A percentile compares a stretch with the other conserved stretches of the same genome.
phyloP scores from a whole-genome alignment of 2,797 vertebrate species.

The Chaetophractus vellerosus region DNA sequence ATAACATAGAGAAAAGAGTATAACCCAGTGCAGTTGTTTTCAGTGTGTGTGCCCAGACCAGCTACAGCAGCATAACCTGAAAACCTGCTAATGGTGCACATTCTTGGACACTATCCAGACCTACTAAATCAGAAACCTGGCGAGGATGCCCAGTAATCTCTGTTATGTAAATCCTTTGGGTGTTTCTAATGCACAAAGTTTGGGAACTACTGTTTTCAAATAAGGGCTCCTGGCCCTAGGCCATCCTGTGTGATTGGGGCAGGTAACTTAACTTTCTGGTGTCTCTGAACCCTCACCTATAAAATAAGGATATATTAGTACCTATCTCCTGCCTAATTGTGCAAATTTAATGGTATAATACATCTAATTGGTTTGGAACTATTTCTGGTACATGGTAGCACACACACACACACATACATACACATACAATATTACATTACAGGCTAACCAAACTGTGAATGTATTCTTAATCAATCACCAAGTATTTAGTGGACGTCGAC shows the following conservation, averaged over 20 bases:
- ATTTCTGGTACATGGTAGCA: not conserved
- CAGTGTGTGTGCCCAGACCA: not conserved
- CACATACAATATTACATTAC: not conserved
- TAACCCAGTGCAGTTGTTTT: not conserved
- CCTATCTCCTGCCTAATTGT: not conserved
- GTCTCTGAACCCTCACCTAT: not conserved
- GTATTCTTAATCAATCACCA: not conserved
- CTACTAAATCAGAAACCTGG: not conserved
- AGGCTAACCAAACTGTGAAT: not conserved
- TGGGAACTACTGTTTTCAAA: slow-evolving; percentile 20
- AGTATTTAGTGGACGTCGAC: not conserved
- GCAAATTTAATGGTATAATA: not conserved
- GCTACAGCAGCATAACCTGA: not conserved
- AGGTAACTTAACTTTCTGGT: slow-evolving; percentile 19
- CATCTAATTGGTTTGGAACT: not conserved
- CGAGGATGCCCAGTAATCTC: not conserved
- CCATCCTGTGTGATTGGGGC: not conserved
- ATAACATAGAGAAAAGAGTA: not conserved
- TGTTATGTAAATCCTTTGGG: not conserved
- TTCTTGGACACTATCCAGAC: not conserved
- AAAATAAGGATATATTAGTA: not conserved
- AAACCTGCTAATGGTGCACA: not conserved
- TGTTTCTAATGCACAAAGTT: not conserved
- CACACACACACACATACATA: not conserved
- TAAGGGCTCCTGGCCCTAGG: not conserved